phyloP scores from a whole-genome alignment of 2,113 vertebrate species.

The Emydura subglobosa region DNA sequence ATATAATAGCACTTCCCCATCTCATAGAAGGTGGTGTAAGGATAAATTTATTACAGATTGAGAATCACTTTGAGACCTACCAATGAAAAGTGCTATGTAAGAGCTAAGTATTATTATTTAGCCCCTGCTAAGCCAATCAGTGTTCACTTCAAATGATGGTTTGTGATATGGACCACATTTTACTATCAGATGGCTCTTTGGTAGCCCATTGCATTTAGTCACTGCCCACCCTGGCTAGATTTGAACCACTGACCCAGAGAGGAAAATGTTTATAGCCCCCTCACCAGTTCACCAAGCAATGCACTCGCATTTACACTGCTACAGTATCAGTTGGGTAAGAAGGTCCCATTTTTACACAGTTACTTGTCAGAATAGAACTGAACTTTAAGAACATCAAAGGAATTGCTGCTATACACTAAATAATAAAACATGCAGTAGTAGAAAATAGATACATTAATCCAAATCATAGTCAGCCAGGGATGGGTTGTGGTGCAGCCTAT shows the following conservation, averaged over 20 bases:
- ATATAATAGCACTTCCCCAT: neutral
- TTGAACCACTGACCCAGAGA: conserved; percentile 41
- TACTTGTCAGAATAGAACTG: neutral
- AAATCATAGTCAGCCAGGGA: neutral
- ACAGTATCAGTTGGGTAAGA: neutral
- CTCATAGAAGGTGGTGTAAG: neutral
- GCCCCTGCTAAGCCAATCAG: conserved; percentile 68
- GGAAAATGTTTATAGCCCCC: neutral
- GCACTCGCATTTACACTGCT: neutral
- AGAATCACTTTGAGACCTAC: neutral
- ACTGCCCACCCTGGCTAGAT: conserved; percentile 23
- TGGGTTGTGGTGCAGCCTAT: conserved; percentile 46
- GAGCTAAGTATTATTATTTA: neutral
- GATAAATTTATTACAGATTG: neutral
- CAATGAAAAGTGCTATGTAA: neutral
- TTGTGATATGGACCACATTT: conserved; percentile 41
- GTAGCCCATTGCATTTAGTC: conserved; percentile 14
- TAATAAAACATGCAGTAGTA: neutral
- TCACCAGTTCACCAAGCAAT: neutral
- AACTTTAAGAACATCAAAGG: conserved; percentile 65
- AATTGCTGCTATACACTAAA: conserved; percentile 23
- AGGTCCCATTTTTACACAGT: conserved; percentile 5
- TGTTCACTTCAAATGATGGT: conserved; percentile 60
- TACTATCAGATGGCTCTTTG: too few species aligned
- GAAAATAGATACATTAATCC: conserved; percentile 23